Percentiles rank a stretch among this genome's conserved stretches.
phyloP scores from a whole-genome alignment of 2,888 invertebrate genomes.

The Kuschelorhynchus macadamiae region DNA sequence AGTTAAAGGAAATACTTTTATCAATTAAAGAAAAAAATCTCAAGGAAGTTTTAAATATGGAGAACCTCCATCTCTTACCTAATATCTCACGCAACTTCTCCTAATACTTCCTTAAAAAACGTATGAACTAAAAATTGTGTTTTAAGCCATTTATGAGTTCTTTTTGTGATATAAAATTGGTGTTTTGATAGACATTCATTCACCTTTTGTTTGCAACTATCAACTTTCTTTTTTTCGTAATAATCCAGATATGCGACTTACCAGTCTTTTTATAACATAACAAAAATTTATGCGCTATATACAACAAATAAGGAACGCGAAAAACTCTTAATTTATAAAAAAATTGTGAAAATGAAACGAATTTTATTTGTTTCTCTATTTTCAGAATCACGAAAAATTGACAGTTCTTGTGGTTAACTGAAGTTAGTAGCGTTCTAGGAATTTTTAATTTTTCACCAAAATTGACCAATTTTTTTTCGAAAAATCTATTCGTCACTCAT shows the following conservation, averaged over 20 bases:
- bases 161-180: neutral
- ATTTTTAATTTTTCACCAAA: constrained; percentile 21
- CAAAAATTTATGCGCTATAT: constrained; percentile 62
- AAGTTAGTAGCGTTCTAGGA: constrained; percentile 30
- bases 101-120: no score
- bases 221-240: constrained; percentile 48
- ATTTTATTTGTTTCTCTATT: constrained; percentile 63
- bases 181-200: constrained; percentile 58
- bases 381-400: constrained; percentile 64
- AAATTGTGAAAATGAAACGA: constrained; percentile 60
- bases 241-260: constrained; percentile 54
- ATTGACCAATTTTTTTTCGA: no score
- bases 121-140: neutral
- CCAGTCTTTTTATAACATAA: constrained; percentile 65
- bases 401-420: constrained; percentile 57
- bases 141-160: neutral
- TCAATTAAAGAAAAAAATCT: neutral
- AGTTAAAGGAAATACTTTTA: no score
- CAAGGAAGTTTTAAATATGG: neutral
- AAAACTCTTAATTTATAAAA: constrained; percentile 64
- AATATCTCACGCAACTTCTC: neutral
- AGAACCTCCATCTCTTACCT: neutral
- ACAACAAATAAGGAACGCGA: constrained; percentile 59
- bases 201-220: constrained; percentile 62
- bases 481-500: no score